Base-by-base conservation (phyloP, 1,140 invertebrate genomes). In the Triops cancriformis region DNA sequence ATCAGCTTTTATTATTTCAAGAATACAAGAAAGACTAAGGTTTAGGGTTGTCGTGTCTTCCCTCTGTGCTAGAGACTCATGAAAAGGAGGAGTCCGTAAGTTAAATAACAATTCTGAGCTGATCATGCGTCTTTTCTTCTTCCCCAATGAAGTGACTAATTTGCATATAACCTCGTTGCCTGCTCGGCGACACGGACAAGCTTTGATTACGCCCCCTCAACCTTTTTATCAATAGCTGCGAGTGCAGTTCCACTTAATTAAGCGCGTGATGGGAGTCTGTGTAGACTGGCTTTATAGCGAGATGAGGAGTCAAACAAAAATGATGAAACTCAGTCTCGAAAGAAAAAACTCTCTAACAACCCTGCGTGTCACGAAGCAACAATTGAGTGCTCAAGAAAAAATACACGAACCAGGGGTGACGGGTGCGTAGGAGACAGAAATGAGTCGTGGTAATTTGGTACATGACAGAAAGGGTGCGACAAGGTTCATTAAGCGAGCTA, bases 141-240 rank as follows among this genome's bases (percentile, higher is more conserved):
- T 64, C 23, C 51, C 3, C 51, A 64, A 64, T 64, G 51, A 64
- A 64, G 51, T 23, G 51, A 64, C 51, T 64, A 64, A 64, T 64
- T 64, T 64, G 51, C 51, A 64, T 64, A 64, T 64, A 64, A 64
- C 51, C 51, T 64, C 51, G 51, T 64, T 64, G 51, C 51, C 51
- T 64, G 51, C 51, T 64, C 51, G 51, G 23, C 51, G 51, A 64
- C 51, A 64, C 14, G 51, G 51, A 64, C 51, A 23, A 64, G 51
- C 51, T 64, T 64, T 64, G 51, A 64, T 64, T 64, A 18, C 51
- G 51, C 51, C 51, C 45, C 51, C 51, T 64, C n/a, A 64, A 64
- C 51, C 51, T 64, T 64, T 64, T 64, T 64, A 64, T 64, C 51
- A 64, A 18, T 64, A n/a, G 51, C 9, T 37, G 23, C 10, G 51